Conservation (phyloP, 2,888 invertebrate genomes). For the Labia minor region DNA sequence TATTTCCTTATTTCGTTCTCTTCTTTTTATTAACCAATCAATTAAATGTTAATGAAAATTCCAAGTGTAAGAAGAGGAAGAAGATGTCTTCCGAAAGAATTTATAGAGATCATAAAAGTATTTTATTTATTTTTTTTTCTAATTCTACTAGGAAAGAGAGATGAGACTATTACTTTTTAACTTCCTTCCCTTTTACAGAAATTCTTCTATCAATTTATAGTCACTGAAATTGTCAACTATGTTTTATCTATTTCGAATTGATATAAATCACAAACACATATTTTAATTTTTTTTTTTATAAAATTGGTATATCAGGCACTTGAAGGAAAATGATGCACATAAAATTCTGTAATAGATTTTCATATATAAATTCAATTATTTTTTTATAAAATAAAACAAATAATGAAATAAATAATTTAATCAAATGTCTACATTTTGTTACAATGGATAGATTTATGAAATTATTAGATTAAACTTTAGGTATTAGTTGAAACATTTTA, state of each 20-base stretch:
- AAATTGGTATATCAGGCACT: too few relatives aligned
- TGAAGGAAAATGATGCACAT: too few relatives aligned
- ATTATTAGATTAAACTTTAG: too few relatives aligned
- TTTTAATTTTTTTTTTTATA: too few relatives aligned
- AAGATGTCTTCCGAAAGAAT: neutral
- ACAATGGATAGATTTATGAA: too few relatives aligned
- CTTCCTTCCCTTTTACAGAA: constrained; percentile 4
- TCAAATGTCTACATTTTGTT: too few relatives aligned
- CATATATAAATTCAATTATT: too few relatives aligned
- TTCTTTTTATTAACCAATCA: constrained; percentile 13
- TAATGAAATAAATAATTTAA: too few relatives aligned
- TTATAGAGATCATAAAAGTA: neutral
- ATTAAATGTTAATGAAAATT: constrained; percentile 7
- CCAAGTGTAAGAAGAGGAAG: neutral
- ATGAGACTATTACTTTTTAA: neutral
- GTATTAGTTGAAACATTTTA: too few relatives aligned
- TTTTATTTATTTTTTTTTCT: neutral
- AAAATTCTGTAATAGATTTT: too few relatives aligned
- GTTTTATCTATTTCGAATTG: neutral
- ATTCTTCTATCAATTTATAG: neutral
- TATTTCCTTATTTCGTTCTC: neutral
- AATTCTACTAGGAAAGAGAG: neutral
- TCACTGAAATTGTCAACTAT: neutral
- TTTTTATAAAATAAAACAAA: too few relatives aligned
- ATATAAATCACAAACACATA: neutral